A percentile compares a stretch with the other conserved stretches of the same genome.
Evolutionary conservation across 2,888 invertebrate species (phyloP).

Genomic region (Drosophila nr. perissopoda): DNA sequence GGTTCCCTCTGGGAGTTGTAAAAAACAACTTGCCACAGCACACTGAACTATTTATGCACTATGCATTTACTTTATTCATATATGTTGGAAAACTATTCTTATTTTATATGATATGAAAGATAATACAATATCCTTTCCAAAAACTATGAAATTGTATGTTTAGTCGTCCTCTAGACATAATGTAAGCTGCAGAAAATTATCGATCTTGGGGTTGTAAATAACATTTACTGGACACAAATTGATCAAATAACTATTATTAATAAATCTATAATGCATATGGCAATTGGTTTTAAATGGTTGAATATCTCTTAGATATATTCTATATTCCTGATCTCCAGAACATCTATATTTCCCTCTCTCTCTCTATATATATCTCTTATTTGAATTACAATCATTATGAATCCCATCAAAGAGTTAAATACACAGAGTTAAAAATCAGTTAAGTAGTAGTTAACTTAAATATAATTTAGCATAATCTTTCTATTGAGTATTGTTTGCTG

Average conservation of each 20-base stretch:
- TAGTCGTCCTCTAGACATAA: too few species aligned
- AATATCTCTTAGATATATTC: background rate
- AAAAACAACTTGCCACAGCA: background rate
- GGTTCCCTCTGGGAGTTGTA: slow-evolving; percentile 10
- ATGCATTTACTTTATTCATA: background rate
- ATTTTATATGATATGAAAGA: background rate
- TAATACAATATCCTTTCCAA: background rate
- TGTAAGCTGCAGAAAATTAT: too few species aligned
- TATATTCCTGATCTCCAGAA: too few species aligned
- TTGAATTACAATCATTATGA: background rate
- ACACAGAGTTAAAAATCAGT: background rate
- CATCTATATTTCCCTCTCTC: too few species aligned
- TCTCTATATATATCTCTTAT: fast-evolving
- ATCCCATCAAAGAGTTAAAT: background rate
- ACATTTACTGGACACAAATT: background rate
- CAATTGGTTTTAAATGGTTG: background rate
- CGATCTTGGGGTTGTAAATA: too few species aligned
- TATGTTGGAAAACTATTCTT: background rate
- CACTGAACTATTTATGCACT: slow-evolving; percentile 12
- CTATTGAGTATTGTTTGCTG: background rate
- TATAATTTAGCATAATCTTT: background rate
- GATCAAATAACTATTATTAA: background rate
- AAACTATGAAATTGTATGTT: background rate
- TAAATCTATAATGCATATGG: background rate
- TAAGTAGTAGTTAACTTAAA: background rate